A percentile compares a stretch with the other conserved stretches of the same genome.
These are phyloP conservation scores for Sinodicranocentrus sp. DNA, from an alignment of 2,888 invertebrate genomes.

Conservation along the genomic window DNA sequence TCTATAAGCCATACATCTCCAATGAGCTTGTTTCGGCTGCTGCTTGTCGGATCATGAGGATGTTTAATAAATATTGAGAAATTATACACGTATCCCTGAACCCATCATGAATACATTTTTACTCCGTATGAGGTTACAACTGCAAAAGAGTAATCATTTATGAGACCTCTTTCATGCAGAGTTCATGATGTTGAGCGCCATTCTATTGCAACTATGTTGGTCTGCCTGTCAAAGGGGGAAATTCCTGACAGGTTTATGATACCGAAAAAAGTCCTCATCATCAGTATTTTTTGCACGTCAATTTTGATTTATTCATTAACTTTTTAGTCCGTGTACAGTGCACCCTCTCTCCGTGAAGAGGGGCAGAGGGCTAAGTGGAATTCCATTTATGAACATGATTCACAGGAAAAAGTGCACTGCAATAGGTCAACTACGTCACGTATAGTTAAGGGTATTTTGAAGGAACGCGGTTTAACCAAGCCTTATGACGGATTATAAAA, in stretches of 20 bases:
- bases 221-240: conserved; percentile 49
- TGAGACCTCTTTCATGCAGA: not conserved
- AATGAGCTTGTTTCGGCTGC: not conserved
- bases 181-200: no score
- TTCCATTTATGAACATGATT: conserved; percentile 7
- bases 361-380: not conserved
- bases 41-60: conserved; percentile 19
- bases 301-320: conserved; percentile 66
- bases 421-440: no score
- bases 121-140: conserved; percentile 40
- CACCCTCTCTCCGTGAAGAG: not conserved
- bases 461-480: no score
- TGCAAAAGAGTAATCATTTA: not conserved
- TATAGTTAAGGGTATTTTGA: no score
- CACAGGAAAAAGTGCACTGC: not conserved
- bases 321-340: not conserved
- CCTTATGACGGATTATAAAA: no score
- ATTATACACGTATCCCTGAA: not conserved
- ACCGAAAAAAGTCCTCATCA: conserved; percentile 35
- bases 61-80: conserved; percentile 47
- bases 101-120: not conserved
- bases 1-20: no score
- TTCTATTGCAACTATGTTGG: no score
- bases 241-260: conserved; percentile 65
- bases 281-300: conserved; percentile 61